These are phyloP conservation scores for Eupithecia inturbata DNA, from an alignment of 2,888 invertebrate species.

Conservation along the genomic window DNA sequence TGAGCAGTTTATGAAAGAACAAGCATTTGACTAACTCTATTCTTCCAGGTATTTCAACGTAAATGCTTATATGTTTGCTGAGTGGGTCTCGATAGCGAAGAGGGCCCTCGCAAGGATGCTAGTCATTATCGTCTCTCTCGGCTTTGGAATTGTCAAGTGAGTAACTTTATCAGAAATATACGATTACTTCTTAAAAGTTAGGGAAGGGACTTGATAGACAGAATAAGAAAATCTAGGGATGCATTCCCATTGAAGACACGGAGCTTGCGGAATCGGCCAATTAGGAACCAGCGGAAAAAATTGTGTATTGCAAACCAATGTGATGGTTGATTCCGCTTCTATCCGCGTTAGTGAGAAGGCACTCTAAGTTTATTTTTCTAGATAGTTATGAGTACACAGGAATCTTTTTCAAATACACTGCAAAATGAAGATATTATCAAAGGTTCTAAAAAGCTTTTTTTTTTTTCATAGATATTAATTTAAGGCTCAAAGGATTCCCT, in stretches of 20 bases:
- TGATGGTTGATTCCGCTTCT: background rate
- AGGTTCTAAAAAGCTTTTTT: background rate
- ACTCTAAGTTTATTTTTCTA: background rate
- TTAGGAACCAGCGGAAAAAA: background rate
- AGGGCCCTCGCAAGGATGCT: constrained; percentile 95
- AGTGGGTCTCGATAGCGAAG: constrained; percentile 96
- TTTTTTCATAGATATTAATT: background rate
- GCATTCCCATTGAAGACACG: background rate
- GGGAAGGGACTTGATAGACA: too few species aligned
- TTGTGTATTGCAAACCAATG: background rate
- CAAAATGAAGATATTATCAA: background rate
- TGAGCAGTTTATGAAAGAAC: background rate
- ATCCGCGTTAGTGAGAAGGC: background rate
- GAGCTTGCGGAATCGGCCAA: background rate
- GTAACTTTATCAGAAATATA: constrained; percentile 47
- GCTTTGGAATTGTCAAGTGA: constrained; percentile 97
- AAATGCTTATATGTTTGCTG: constrained; percentile 91
- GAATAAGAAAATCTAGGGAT: background rate
- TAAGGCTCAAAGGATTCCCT: background rate
- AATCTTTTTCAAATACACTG: background rate
- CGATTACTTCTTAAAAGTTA: background rate
- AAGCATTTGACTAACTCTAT: background rate
- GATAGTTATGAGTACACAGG: background rate
- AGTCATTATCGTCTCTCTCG: constrained; percentile 96
- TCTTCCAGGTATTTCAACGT: constrained; percentile 67